A percentile compares a stretch with the other conserved stretches of the same genome.
Evolutionary conservation across 2,888 invertebrate species (phyloP).

Genomic region (Drosophila fungiperda): DNA sequence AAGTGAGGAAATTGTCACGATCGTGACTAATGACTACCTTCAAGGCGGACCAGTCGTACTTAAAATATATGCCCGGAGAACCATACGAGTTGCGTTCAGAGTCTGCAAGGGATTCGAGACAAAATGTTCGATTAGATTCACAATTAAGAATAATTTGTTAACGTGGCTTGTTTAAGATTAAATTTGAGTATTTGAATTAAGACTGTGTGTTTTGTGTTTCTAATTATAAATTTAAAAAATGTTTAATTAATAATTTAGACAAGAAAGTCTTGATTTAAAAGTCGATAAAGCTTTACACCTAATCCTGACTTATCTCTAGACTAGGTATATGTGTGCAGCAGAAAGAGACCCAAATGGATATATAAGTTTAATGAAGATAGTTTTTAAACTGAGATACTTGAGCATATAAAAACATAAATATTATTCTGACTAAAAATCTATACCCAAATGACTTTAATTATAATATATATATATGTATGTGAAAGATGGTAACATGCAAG

Average conservation of each 20-base stretch:
- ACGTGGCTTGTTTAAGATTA: neutral
- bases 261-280: neutral
- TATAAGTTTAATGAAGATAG: neutral
- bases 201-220: too few species aligned
- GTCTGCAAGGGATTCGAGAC: conserved; percentile 74
- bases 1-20: conserved; percentile 91
- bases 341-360: neutral
- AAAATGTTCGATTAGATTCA: neutral
- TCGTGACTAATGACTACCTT: conserved; percentile 93
- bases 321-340: neutral
- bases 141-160: neutral
- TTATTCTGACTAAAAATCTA: neutral
- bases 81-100: conserved; percentile 94
- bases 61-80: conserved; percentile 96
- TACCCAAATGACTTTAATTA: neutral
- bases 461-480: neutral
- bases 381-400: neutral
- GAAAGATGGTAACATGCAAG: neutral
- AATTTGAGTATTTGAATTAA: too few species aligned
- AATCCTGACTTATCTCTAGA: neutral
- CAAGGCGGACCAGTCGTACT: conserved; percentile 96
- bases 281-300: neutral
- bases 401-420: neutral
- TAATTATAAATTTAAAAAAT: too few species aligned
- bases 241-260: neutral